These are phyloP conservation scores for Holothuria glaberrima DNA, from an alignment of 35 echinoderm and acorn worm genomes.

Conservation along the genomic window DNA sequence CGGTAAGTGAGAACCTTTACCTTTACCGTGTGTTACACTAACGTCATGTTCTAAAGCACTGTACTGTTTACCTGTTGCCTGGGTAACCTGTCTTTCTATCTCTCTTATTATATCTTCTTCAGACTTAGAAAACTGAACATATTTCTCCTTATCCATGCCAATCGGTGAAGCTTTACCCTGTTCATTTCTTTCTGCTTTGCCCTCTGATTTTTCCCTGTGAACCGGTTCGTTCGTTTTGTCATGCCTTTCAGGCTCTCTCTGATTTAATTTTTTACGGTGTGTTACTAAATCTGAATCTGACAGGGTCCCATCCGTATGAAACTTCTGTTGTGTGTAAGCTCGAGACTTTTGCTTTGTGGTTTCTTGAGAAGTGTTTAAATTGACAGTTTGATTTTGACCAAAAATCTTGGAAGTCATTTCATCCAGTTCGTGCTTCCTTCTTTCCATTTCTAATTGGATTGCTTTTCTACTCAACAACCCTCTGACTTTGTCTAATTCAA, in stretches of 20 bases:
- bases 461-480: constrained; percentile 88
- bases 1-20: background rate
- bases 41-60: constrained; percentile 74
- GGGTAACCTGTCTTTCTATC: constrained; percentile 94
- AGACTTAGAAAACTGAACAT: constrained; percentile 81
- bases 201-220: constrained; percentile 16
- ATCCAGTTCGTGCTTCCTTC: constrained; percentile 73
- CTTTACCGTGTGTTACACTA: constrained; percentile 61
- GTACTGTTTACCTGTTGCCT: constrained; percentile 89
- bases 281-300: constrained; percentile 83
- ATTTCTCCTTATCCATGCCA: constrained; percentile 26
- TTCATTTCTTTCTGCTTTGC: constrained; percentile 11
- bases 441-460: constrained; percentile 80
- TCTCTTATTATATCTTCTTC: constrained; percentile 96
- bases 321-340: constrained; percentile 33
- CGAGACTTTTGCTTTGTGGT: background rate
- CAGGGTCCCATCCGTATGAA: constrained; percentile 63
- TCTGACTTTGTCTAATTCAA: constrained; percentile 80
- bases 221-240: constrained; percentile 38
- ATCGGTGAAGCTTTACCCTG: constrained; percentile 7
- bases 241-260: constrained; percentile 38
- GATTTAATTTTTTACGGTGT: background rate
- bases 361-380: constrained; percentile 13
- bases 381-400: constrained; percentile 1
- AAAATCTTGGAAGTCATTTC: constrained; percentile 60